Conservation (phyloP, 2,113 vertebrate genomes). For the human (Homo sapiens) region DNA sequence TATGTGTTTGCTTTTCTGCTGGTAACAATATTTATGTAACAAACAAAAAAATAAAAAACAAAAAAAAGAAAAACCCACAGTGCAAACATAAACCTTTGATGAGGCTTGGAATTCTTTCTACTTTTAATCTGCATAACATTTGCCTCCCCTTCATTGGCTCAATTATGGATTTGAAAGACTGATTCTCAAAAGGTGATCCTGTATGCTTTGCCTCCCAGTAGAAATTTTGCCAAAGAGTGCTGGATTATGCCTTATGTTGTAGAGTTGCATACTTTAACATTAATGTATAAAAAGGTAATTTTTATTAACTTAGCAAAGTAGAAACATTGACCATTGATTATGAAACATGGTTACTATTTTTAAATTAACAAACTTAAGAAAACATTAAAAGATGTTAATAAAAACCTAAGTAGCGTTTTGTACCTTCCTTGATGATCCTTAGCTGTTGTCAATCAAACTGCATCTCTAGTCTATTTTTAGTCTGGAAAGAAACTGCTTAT, state of each 20-base stretch:
- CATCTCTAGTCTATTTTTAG: background rate
- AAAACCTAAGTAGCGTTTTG: background rate
- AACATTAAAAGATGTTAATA: background rate
- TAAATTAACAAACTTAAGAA: background rate
- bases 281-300: background rate
- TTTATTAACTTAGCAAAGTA: background rate
- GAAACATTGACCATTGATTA: background rate
- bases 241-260: background rate
- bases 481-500: background rate
- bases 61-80: background rate
- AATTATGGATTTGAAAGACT: background rate
- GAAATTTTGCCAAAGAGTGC: background rate
- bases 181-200: background rate
- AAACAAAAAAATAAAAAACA: background rate
- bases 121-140: background rate
- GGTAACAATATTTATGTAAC: background rate
- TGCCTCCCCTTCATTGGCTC: background rate
- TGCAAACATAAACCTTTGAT: background rate
- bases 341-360: background rate
- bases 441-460: background rate
- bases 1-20: slow-evolving; percentile 6
- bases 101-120: background rate
- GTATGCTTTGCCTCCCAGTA: background rate
- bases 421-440: background rate
- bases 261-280: background rate